Conservation (phyloP, 1,140 invertebrate species). For the Globodera rostochiensis region DNA sequence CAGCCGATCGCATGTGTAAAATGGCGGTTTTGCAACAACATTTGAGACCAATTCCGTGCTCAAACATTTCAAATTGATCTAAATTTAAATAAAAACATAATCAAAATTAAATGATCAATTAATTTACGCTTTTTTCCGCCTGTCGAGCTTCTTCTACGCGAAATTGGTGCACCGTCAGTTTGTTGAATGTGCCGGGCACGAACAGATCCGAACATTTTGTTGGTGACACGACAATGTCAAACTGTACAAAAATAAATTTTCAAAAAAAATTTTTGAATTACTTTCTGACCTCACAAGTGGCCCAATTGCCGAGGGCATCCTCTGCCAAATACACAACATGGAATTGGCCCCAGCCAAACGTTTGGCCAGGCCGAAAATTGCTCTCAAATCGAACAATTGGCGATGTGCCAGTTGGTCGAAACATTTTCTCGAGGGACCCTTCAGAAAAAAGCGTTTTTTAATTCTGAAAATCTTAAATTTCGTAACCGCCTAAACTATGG, state of each 20-base stretch:
- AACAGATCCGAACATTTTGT: constrained; percentile 10
- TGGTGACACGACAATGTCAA: constrained; percentile 22
- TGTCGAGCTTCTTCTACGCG: not conserved
- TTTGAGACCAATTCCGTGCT: constrained; percentile 6
- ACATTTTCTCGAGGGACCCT: constrained; percentile 33
- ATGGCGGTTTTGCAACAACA: constrained; percentile 21
- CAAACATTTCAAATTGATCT: not conserved
- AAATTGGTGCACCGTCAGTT: not conserved
- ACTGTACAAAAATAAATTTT: not conserved
- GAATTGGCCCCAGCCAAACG: constrained; percentile 30
- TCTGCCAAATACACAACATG: constrained; percentile 31
- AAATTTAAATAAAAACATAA: not conserved
- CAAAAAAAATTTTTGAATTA: not conserved
- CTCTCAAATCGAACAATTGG: constrained; percentile 27
- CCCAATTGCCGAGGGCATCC: constrained; percentile 19
- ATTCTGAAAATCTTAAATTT: not conserved
- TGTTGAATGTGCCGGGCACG: not conserved
- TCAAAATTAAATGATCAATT: not conserved
- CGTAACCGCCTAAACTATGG: too few relatives aligned
- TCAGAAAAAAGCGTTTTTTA: not conserved
- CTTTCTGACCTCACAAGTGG: constrained; percentile 22
- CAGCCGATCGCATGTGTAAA: constrained; percentile 35
- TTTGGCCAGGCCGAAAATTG: constrained; percentile 37
- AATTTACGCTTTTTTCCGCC: not conserved
- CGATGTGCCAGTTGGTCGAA: not conserved